phyloP scores from a whole-genome alignment of 2,888 invertebrate genomes.

The Lampropteryx suffumata region DNA sequence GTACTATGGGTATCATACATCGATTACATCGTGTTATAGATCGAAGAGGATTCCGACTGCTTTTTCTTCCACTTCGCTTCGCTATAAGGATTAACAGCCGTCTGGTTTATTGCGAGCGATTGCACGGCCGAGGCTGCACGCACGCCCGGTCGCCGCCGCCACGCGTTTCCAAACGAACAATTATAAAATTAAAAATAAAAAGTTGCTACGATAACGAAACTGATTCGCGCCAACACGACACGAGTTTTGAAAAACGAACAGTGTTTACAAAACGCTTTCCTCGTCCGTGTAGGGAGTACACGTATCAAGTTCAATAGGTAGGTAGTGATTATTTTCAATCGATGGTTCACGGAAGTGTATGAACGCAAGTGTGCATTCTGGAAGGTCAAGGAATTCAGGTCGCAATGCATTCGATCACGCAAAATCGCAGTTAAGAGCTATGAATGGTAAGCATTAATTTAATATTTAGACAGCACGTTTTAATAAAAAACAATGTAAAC shows the following conservation, averaged over 20 bases:
- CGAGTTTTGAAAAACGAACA: constrained; percentile 53
- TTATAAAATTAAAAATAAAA: constrained; percentile 29
- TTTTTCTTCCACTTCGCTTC: constrained; percentile 41
- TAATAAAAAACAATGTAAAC: constrained; percentile 21
- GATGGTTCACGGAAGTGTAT: constrained; percentile 54
- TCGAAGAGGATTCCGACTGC: constrained; percentile 30
- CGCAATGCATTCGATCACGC: constrained; percentile 39
- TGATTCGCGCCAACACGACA: constrained; percentile 38
- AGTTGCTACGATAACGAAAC: constrained; percentile 41
- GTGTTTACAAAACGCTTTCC: constrained; percentile 50
- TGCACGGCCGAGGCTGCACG: constrained; percentile 65
- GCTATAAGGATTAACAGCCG: constrained; percentile 32
- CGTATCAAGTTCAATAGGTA: constrained; percentile 40
- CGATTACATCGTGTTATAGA: constrained; percentile 34
- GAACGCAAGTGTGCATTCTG: constrained; percentile 45
- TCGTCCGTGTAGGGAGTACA: constrained; percentile 20
- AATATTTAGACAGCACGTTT: constrained; percentile 33
- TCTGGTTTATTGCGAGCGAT: constrained; percentile 56
- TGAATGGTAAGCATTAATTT: constrained; percentile 45
- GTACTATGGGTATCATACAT: not conserved
- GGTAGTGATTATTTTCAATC: constrained; percentile 41
- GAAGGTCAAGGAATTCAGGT: constrained; percentile 58
- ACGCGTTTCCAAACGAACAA: constrained; percentile 35
- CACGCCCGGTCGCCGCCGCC: constrained; percentile 47
- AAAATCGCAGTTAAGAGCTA: constrained; percentile 31